Evolutionary conservation across 2,113 vertebrate species (phyloP), one percentile per base, ranked within the genome.

Genomic region (Furnarius figulus): DNA sequence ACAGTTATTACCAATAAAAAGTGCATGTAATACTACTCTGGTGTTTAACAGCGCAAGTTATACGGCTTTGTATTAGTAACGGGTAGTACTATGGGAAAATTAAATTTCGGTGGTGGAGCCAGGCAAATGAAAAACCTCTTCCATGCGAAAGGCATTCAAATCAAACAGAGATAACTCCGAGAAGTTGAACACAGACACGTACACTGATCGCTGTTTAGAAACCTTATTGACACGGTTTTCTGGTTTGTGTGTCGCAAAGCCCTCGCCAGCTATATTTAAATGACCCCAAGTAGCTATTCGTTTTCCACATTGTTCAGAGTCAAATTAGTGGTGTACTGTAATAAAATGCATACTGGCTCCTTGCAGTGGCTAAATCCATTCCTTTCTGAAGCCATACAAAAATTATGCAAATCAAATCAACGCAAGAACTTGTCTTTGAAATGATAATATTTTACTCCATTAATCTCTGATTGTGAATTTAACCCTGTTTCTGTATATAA

Each of bases 1-100:
- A 89, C 96, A 96, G 95, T 96, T 97, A 95, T 95, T 92, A 94
- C 81, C 86, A 96, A 96, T 95, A 98, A 97, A 97, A 97, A 90
- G 74, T 52, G 89, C 96, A 40, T 75, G 87, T 92, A 95, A 89
- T 87, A 68, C 80, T 89, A 84, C 87, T 97, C 84, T 49, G 75
- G 90, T 92, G 91, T 90, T 95, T 91, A 95, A 97, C 78, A 94
- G 93, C 30, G 42, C 95, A 94, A 97, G 93, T 95, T 97, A 93
- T 96, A 96, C 77, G 68, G 78, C 55, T 96, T 96, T 95, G 96
- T 97, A 90, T 95, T 97, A 97, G 92, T 61, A 95, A 94, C 90
- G 78, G 90, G 93, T 89, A 97, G 92, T 67, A 85, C 59, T 70
- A 70, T 44, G 80, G 83, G 94, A 87, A 95, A 96, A 97, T 74